Evolutionary conservation across 2,888 invertebrate species (phyloP).

Genomic region (Lobophora halterata): DNA sequence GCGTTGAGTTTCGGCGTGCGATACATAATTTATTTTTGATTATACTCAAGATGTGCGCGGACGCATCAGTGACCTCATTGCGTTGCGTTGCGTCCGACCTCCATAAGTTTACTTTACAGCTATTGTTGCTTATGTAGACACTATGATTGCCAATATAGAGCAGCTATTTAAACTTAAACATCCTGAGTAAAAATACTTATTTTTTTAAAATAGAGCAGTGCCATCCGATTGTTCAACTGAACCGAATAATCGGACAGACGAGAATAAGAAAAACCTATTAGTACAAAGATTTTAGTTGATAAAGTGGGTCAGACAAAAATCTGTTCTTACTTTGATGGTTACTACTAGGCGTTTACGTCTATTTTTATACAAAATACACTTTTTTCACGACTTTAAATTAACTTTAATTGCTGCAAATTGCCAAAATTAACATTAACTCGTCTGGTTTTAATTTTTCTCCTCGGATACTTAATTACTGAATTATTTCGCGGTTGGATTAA

Average conservation of each 20-base stretch:
- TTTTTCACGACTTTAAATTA: not conserved
- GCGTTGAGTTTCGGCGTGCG: constrained; percentile 11
- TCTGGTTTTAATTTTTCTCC: constrained; percentile 18
- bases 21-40: no score
- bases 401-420: constrained; percentile 16
- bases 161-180: not conserved
- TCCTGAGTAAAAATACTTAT: not conserved
- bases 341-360: no score
- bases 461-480: constrained; percentile 31
- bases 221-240: not conserved
- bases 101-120: constrained; percentile 40
- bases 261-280: no score
- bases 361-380: no score
- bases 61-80: constrained; percentile 68
- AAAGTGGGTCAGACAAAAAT: no score
- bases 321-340: no score
- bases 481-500: constrained; percentile 22
- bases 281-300: no score
- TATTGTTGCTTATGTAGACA: constrained; percentile 31
- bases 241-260: no score
- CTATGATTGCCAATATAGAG: constrained; percentile 9
- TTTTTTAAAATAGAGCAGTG: not conserved
- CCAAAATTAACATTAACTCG: constrained; percentile 16
- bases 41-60: constrained; percentile 40
- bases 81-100: constrained; percentile 59